Base-by-base conservation (phyloP, 2,113 vertebrate genomes). In the Psilopsiagon aymara region DNA sequence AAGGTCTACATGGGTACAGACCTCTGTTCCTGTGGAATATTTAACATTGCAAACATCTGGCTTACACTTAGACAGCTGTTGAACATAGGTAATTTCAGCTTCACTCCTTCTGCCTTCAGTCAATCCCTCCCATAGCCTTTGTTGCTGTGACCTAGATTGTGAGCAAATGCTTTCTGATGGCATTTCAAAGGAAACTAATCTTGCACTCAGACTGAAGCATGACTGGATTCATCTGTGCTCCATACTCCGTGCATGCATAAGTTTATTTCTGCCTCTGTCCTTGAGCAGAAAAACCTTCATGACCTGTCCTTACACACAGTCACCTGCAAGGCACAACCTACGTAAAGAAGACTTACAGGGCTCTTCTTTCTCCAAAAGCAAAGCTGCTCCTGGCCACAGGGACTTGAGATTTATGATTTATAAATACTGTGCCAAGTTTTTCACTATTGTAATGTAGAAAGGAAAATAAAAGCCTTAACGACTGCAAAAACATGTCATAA, bases 101-200 rank as follows among this genome's bases (percentile, higher is more conserved):
- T 86, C 51, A 33, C 80, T 93, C 69, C 83, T 82, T 74, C 60
- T 89, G 47, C 86, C 59, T 94, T 94, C 77, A 87, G 51, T 82
- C 92, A 89, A 4, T 85, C 83, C 39, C 70, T 91, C 67, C 76
- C 71, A 46, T 14, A 67, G 86, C 81, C 88, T 94, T 96, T 86
- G 80, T 96, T 91, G 77, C 86, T 51, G 70, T 97, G 92, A 95
- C 96, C 95, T 96, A 96, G 81, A 96, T 95, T 96, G 74, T 66
- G 74, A 94, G 70, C 86, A 96, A 95, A 96, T 91, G 86, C 83
- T 85, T 96, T 95, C 73, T 91, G 88, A 87, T 87, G 80, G 77
- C 81, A 73, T 97, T 96, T 96, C 90, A 96, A 91, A 79, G 75
- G 74, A 85, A 92, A 95, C 70, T 95, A 94, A 89, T 96, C 83